Evolutionary conservation across 2,113 vertebrate species (phyloP), one percentile per base, ranked within the genome.

Genomic region (Lates calcarifer): DNA sequence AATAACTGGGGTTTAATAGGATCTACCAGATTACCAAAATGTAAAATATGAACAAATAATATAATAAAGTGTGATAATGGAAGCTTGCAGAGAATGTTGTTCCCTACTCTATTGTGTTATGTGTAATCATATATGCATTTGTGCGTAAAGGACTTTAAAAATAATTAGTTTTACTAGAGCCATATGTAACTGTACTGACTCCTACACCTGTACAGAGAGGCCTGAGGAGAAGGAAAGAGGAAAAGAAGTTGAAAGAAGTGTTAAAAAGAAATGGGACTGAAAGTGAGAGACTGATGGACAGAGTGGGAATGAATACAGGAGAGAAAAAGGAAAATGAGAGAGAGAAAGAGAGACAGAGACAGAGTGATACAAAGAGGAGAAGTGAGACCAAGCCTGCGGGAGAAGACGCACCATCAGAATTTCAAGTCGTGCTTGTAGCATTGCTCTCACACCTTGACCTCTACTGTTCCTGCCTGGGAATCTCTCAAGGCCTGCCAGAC

Each of bases 361-460:
- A 51, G 57, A 51, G 56, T 6, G 65, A 79, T 18, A 62, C 73
- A 75, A 77, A 85, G 64, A n/a, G 45, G 67, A 43, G 33, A 82
- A 84, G 74, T 82, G 62, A 84, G 77, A 78, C 73, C 10, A 7
- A 67, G 72, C 81, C 77, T 73, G 57, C 41, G 81, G 83, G 90
- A 91, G 74, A 79, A 74, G 51, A 64, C 74, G 74, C 83, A 67
- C 67, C 26, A 7, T 60, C 80, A 77, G 84, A 90, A 91, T 92
- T 85, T 89, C 82, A 93, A 92, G 79, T 87, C 57, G 22, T 73
- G 65, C 74, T 81, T 76, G 65, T 60, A 65, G 71, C 79, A 51
- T 74, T 85, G 74, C 86, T 88, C 82, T 85, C 63, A 84, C 83
- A 91, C 90, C 84, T 91, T 92, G 82, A 91, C 90, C 88, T 90